phyloP scores from a whole-genome alignment of 2,888 invertebrate genomes.

The Phrixothrix hirtus region DNA sequence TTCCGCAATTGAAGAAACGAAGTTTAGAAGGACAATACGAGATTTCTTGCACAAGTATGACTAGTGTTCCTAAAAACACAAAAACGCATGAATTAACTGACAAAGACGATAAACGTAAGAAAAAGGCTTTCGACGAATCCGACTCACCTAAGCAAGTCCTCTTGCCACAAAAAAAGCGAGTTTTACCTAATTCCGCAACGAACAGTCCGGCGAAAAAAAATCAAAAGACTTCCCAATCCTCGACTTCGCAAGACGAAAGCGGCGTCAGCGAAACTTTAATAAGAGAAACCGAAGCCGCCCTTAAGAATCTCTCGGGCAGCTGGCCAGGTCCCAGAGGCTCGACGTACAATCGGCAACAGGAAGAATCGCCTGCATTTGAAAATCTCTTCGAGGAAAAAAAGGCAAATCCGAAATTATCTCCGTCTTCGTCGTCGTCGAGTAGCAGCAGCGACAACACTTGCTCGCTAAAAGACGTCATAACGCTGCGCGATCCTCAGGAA shows the following conservation, averaged over 20 bases:
- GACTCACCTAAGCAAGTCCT: constrained; percentile 54
- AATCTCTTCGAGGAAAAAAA: constrained; percentile 84
- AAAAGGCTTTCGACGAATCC: constrained; percentile 48
- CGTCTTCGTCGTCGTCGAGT: constrained; percentile 64
- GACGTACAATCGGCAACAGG: constrained; percentile 67
- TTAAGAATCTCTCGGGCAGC: constrained; percentile 84
- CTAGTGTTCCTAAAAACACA: constrained; percentile 47
- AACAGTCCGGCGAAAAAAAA: constrained; percentile 52
- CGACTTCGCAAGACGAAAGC: constrained; percentile 49
- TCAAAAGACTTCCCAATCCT: constrained; percentile 55
- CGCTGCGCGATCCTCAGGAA: constrained; percentile 54
- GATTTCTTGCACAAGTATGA: constrained; percentile 35
- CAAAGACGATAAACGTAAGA: constrained; percentile 56
- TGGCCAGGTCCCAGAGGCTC: constrained; percentile 75
- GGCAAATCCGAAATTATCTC: constrained; percentile 64
- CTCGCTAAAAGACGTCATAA: constrained; percentile 68
- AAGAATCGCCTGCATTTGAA: constrained; percentile 80
- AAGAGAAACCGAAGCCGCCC: constrained; percentile 84
- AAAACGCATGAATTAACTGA: constrained; percentile 41
- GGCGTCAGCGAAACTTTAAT: constrained; percentile 80
- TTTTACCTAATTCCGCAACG: constrained; percentile 48
- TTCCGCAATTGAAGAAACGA: constrained; percentile 70
- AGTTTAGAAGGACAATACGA: constrained; percentile 60
- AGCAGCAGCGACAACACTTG: constrained; percentile 64
- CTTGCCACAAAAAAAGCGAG: constrained; percentile 65